Evolutionary conservation across 2,113 vertebrate species (phyloP), one percentile per base, ranked within the genome.

Genomic region (Platichthys stellatus): DNA sequence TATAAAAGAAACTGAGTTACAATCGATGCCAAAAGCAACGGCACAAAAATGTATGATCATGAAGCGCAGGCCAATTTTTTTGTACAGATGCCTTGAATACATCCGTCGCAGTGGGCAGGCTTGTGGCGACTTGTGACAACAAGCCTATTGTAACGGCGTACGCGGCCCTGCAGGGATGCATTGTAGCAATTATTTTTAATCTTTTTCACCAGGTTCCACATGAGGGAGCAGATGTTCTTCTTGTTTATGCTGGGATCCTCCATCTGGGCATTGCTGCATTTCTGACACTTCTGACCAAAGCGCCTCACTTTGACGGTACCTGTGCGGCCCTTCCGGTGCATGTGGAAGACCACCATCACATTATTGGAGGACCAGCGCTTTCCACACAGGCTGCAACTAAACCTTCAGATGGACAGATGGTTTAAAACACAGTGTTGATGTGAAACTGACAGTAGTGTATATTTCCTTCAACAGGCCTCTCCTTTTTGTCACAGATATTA

Each of bases 161-260:
- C 86, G 67, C 92, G 5, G 11, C 78, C 20, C 2, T 83, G 88
- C 0, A 86, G 81, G 0, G 72, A 0, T 67, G 94, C 66, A 0
- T 63, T 18, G 11, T 96, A 97, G 88, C 94, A 95, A 80, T 95
- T 93, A 15, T 90, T 77, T 2, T 91, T 90, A 40, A 96, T 95
- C 86, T 94, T 96, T 64, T 88, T 74, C 69, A 96, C 80, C 67
- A 96, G 92, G 63, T 93, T 96, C 70, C 94, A 92, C 78, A 24
- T 24, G 24, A 24, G 24, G 24, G 24, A 1, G 24, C 24, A 24
- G 24, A 24, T 24, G 24, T 24, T 24, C 24, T 1, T 24, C 24
- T 24, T 24, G 24, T 24, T 24, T 24, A 24, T 24, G 24, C 24
- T 24, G 24, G 24, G 94, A 43, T 90, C 60, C 28, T 94, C 94